Evolutionary conservation across 2,113 vertebrate genomes (phyloP).

Genomic region (Scartelaos histophorus): DNA sequence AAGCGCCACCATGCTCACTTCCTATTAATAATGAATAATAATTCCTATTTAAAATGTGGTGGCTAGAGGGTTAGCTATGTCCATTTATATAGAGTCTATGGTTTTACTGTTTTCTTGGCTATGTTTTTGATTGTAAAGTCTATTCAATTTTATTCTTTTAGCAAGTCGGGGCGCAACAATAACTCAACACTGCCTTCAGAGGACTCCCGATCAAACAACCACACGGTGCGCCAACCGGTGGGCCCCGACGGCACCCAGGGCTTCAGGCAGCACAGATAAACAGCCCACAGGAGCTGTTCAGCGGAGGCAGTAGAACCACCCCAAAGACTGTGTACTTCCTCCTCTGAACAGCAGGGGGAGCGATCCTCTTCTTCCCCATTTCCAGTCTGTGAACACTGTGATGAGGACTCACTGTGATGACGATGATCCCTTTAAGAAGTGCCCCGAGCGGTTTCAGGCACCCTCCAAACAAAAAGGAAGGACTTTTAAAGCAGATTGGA

Average conservation of each 20-base stretch:
- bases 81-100: not conserved
- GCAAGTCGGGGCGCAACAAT: conserved; percentile 83
- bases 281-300: conserved; percentile 24
- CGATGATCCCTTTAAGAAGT: conserved; percentile 67
- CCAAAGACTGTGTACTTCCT: conserved; percentile 29
- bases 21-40: no score
- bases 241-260: conserved; percentile 92
- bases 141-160: conserved; percentile 9
- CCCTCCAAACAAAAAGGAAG: conserved; percentile 36
- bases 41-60: no score
- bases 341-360: not conserved
- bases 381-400: conserved; percentile 74
- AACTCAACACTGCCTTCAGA: conserved; percentile 82
- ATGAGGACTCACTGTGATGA: conserved; percentile 88
- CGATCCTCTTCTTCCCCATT: conserved; percentile 13
- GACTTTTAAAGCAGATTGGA: conserved; percentile 42
- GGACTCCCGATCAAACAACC: conserved; percentile 86
- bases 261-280: conserved; percentile 95
- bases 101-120: not conserved
- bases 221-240: conserved; percentile 88
- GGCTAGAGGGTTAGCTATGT: no score
- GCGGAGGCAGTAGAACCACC: conserved; percentile 37
- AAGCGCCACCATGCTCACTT: no score
- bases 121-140: conserved; percentile 4
- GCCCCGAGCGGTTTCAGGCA: conserved; percentile 34